Evolutionary conservation across 1,140 invertebrate genomes (phyloP), one percentile per base, ranked within the genome.

Genomic region (Ridgeia piscesae): DNA sequence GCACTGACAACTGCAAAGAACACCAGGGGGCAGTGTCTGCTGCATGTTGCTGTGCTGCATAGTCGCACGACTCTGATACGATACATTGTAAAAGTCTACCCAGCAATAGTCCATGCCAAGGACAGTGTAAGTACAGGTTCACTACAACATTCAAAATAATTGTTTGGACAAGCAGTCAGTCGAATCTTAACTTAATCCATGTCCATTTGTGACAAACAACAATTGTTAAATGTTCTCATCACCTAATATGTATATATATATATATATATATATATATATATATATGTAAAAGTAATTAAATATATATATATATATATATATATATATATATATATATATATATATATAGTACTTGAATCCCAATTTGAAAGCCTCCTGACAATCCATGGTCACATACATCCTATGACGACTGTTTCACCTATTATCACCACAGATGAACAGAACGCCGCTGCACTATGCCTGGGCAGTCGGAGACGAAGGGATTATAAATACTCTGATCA

Each of bases 381-480:
- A 77, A 21, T 8, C 58, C 58, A 77, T 31, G 11, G 11, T 77
- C 17, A 21, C 58, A 0, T 77, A 31, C 58, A 1, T 77, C 58
- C 14, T 77, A 17, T 77, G 58, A 77, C 14, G 11, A 0, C 27
- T 77, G 34, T 31, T 90, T 90, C 35, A 34, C 89, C 35, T 90
- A 35, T 42, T 90, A 90, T 35, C 35, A 35, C 89, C 35, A 35
- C 91, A 91, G 91, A n/a, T 91, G 91, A 35, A 42, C 34, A 34
- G 91, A n/a, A 35, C 17, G 14, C 91, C 91, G 4, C 91, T 91
- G 34, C 91, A 91, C 34, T 91, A 91, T n/a, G 91, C 91, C 33
- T 42, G 42, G 35, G 91, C 91, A 34, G 31, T 91, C 33, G 34
- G 33, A 58, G 35, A 34, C 33, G 91, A 91, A 58, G 89, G 35